Base-by-base conservation (phyloP, 2,888 invertebrate genomes). In the Tetrapedia diversipes region DNA sequence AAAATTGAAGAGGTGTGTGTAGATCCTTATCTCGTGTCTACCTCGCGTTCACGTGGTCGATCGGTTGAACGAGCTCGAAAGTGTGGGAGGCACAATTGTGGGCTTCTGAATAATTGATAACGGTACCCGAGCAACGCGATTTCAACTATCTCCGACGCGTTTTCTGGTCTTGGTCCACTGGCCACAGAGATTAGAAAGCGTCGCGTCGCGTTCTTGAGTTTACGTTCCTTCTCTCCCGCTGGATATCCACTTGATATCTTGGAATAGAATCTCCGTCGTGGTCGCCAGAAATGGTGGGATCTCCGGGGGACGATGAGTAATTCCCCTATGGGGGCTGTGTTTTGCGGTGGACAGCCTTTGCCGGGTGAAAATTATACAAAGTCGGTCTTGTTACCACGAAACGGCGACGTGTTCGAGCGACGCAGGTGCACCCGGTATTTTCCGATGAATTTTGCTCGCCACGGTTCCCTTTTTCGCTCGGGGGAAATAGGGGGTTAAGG, bases 241-340 rank as follows among this genome's bases (percentile, higher is more conserved):
- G 34, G 39, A 51, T 49, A 19, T 37, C 47, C 8, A 43, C 37
- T n/a, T n/a, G 59, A 49, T 67, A 67, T 59, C 67, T 47, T 16
- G 22, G 16, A n/a, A 49, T 37, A 57, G 14, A 47, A 59, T 67
- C 59, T 49, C 11, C 49, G 22, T 10, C 27, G 16, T 11, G 10
- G 29, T n/a, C 8, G 32, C 54, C 54, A 39, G 29, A 49, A 67
- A 67, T 39, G 67, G 67, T 29, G 7, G 39, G 10, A 29, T 56
- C 61, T n/a, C 70, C 69, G 19, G 7, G 27, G 24, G 59, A 39
- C 72, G 53, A 32, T 32, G 34, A 53, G 49, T 37, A 72, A 63
- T 56, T 57, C 72, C 61, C 73, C 37, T 14, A 72, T n/a, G 54
- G 56, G 71, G 54, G 34, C n/a, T 56, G 54, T 61, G 54, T 61